A percentile compares a stretch with the other conserved stretches of the same genome.
phyloP scores from a whole-genome alignment of 2,888 invertebrate species.

The Schizotus pectinicornis region DNA sequence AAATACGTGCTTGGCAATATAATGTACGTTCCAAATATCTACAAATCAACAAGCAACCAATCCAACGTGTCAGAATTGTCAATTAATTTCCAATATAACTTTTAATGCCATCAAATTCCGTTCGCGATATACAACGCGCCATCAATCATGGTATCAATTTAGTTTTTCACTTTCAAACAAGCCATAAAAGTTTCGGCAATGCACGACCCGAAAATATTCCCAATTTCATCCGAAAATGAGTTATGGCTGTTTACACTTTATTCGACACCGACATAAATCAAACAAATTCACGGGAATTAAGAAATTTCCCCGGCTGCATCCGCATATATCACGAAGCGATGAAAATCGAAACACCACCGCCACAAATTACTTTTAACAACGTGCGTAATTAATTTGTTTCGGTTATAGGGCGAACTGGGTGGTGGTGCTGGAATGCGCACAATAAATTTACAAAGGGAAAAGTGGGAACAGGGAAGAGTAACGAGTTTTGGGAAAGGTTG shows the following conservation, averaged over 20 bases:
- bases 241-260: slow-evolving; percentile 44
- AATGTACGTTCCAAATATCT: too few relatives aligned
- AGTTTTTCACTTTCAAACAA: slow-evolving; percentile 22
- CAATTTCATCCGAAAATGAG: slow-evolving; percentile 38
- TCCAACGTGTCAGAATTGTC: too few relatives aligned
- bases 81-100: too few relatives aligned
- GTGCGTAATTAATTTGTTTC: too few relatives aligned
- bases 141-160: slow-evolving; percentile 22
- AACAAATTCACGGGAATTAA: slow-evolving; percentile 12
- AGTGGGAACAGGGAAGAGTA: background rate
- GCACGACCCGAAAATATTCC: background rate
- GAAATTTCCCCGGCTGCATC: background rate
- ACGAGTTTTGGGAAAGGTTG: background rate
- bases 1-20: too few relatives aligned
- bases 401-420: too few relatives aligned
- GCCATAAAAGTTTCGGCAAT: slow-evolving; percentile 20
- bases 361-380: too few relatives aligned
- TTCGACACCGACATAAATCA: slow-evolving; percentile 42
- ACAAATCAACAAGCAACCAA: too few relatives aligned
- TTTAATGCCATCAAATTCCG: too few relatives aligned
- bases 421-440: too few relatives aligned
- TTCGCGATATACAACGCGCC: slow-evolving; percentile 3
- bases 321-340: too few relatives aligned
- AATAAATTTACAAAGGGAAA: background rate
- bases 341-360: too few relatives aligned